Base-by-base conservation (phyloP, 2,797 vertebrate species). In the Ctenochaetus hawaiiensis region DNA sequence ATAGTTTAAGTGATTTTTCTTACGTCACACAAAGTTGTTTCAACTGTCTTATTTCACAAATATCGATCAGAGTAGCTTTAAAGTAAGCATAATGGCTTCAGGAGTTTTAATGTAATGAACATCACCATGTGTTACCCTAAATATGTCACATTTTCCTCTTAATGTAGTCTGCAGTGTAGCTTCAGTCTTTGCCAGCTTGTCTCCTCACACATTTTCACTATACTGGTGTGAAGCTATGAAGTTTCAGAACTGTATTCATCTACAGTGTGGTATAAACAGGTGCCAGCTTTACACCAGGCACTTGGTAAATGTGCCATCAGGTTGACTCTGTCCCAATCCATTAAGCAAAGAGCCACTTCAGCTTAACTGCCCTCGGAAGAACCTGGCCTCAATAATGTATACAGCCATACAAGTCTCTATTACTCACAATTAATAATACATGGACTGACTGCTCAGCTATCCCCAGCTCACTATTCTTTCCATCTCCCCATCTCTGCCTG, bases 341-440 rank as follows among this genome's bases (percentile, higher is more conserved):
- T 93, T 92, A 89, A 92, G 77, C 69, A 66, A 54, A 87, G 72
- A 56, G 77, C 77, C 91, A 92, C 90, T 91, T 92, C 84, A 90
- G 87, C 81, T 86, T 87, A 91, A 92, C 80, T 72, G 84, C 77
- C 82, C 81, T 90, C 84, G 5, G 76, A 85, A 90, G 80, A 80
- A 87, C 85, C 81, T 74, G 72, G 78, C 81, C 84, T 94, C 89
- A 93, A 93, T 93, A 92, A 94, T 93, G 88, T 88, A 94, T 90
- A 87, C 80, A 78, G 75, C 87, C 88, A 88, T 81, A 89, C 87
- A 90, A 89, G 87, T 77, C 86, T 89, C 89, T 84, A 92, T 93
- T 92, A 93, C 92, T 91, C 83, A 81, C 74, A 87, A 91, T 94
- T 87, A 94, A 94, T 94, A 93, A 94, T 92, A 89, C 85, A 94